Base-by-base conservation (phyloP, 2,113 vertebrate species). In the Leptodactylus fuscus region DNA sequence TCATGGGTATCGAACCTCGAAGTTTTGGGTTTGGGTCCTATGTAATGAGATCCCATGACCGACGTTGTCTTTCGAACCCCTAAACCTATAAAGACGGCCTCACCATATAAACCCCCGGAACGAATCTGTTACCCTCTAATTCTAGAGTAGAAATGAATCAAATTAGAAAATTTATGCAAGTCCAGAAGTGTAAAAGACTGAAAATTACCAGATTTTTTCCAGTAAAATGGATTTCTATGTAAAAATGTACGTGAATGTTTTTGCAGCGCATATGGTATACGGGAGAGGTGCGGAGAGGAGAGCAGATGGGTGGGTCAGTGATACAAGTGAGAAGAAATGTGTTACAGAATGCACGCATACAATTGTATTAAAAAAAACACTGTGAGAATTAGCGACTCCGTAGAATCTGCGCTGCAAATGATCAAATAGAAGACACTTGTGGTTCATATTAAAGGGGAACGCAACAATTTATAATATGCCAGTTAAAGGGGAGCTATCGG, bases 261-360 rank as follows among this genome's bases (percentile, higher is more conserved):
- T 81, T 29, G 4, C 80, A 51, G 41, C 27, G 15, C 80, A 69
- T 81, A 81, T 81, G 80, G 60, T 27, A 46, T 34, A 51, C 62
- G 24, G 53, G n/a, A 62, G 36, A 38, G n/a, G 34, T 60, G 53
- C n/a, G 20, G 51, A 80, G 34, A 80, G 16, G n/a, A 60, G 4
- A 44, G 12, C 53, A 81, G 78, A 81, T 81, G 77, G 51, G 58
- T 4, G 16, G 76, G 77, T 80, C 77, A 80, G 20, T 16, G 22
- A 53, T 20, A 60, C 44, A 60, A 24, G 53, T 6, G n/a, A 80
- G 53, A 32, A 79, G 29, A 76, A 60, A 53, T 55, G 51, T 80
- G 53, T 41, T 41, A 24, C 18, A 80, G 22, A n/a, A 51, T 29
- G 34, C 1, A 49, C 3, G 15, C 12, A 5, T 55, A 18, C 15